Conservation (phyloP, 2,113 vertebrate genomes). For the Oncorhynchus keta region DNA sequence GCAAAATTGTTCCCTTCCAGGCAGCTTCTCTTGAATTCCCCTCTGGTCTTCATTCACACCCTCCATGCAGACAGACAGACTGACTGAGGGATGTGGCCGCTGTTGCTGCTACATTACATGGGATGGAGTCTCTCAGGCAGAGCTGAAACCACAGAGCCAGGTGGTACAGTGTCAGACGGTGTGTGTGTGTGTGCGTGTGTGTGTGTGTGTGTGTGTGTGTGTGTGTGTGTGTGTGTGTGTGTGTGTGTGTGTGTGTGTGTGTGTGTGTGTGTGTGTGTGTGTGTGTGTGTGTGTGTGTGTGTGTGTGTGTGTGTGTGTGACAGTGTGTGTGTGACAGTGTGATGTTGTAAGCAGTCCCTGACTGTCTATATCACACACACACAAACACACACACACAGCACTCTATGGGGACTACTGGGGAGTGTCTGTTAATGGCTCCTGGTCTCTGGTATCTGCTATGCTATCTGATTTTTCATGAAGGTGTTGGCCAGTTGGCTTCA, state of each 20-base stretch:
- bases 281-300: too few relatives aligned
- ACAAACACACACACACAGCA: not conserved
- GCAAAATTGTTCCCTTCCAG: not conserved
- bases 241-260: slow-evolving; percentile 3
- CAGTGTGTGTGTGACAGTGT: not conserved
- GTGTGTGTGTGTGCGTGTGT: slow-evolving; percentile 13
- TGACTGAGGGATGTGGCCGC: slow-evolving; percentile 20
- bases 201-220: not conserved
- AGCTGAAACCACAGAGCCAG: slow-evolving; percentile 2
- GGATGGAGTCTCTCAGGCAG: not conserved
- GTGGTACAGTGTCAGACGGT: slow-evolving; percentile 8
- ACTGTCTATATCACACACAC: not conserved
- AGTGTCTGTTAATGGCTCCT: slow-evolving; percentile 50
- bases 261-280: not conserved
- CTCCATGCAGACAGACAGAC: slow-evolving; percentile 17
- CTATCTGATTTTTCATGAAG: slow-evolving; percentile 26
- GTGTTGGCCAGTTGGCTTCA: slow-evolving; percentile 40
- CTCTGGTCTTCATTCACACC: slow-evolving; percentile 37
- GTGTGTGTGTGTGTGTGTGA: not conserved
- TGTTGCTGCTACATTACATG: slow-evolving; percentile 7
- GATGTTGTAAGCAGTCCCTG: not conserved
- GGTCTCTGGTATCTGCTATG: slow-evolving; percentile 37
- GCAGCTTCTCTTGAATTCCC: not conserved
- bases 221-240: not conserved
- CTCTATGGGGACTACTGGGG: slow-evolving; percentile 22